Evolutionary conservation across 2,797 vertebrate species (phyloP).

Genomic region (Heterohyrax brucei): DNA sequence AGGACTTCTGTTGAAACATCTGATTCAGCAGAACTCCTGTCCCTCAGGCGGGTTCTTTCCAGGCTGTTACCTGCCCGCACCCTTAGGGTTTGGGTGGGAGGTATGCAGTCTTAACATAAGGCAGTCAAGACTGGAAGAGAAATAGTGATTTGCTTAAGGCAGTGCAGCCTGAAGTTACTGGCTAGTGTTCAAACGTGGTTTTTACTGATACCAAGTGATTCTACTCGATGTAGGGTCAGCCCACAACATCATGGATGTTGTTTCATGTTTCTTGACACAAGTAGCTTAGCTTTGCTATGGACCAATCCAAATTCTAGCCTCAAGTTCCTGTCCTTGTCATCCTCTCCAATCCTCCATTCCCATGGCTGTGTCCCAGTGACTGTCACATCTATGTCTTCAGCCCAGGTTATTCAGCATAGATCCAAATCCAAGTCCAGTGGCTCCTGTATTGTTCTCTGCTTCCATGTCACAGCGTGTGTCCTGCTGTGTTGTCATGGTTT

Average conservation of each 20-base stretch:
- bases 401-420: neutral
- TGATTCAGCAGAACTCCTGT: fast-evolving
- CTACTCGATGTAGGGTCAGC: fast-evolving
- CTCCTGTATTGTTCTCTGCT: neutral
- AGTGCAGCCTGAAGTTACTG: neutral
- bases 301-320: neutral
- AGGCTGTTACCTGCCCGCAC: neutral
- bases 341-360: too few species aligned
- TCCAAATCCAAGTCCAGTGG: neutral
- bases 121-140: neutral
- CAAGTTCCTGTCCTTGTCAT: neutral
- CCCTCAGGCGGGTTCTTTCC: fast-evolving
- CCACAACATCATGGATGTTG: fast-evolving
- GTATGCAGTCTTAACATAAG: neutral
- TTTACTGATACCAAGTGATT: neutral
- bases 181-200: neutral
- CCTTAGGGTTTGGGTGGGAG: neutral
- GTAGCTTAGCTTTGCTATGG: neutral
- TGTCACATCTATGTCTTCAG: neutral
- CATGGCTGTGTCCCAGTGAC: neutral
- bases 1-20: fast-evolving
- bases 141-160: neutral
- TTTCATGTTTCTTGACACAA: fast-evolving
- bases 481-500: neutral
- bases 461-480: neutral